Evolutionary conservation across 2,113 vertebrate genomes (phyloP), one percentile per base, ranked within the genome.

Genomic region (Oryzias melastigma): DNA sequence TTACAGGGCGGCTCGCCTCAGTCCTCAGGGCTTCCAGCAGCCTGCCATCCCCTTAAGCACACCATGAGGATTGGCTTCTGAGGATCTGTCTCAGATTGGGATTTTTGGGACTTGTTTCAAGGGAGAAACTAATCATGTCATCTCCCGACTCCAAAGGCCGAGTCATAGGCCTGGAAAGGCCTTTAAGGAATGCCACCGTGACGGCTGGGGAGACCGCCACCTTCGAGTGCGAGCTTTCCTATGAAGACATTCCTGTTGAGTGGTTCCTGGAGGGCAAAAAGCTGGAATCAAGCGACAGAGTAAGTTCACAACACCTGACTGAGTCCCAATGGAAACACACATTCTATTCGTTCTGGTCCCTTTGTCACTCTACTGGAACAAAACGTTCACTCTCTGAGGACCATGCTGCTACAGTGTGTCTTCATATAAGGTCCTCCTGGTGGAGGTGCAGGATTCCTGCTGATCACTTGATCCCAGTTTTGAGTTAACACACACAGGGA

Each of bases 151-250:
- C 85, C 75, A 92, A 95, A 99, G 97, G 95, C 67, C 96, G 97
- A 19, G 89, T 95, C 40, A 96, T 98, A 79, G 87, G 92, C 79
- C 90, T 98, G 65, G 71, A 89, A 63, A 90, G 92, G 82, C 94
- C 95, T 14, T 93, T 99, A 54, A 94, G 93, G 80, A 95, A 99
- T 80, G 94, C 95, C 75, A 94, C 94, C 0, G 95, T 99, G 77
- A 98, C 94, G 1, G 96, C 95, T 20, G 96, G 97, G 14, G 95
- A 99, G 85, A 95, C 95, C 0, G 97, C 97, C 85, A 97, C 95
- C 68, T 99, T 98, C 4, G 93, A 98, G 35, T 98, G 97, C 0
- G 97, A 99, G 83, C 94, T 98, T 47, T 98, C 97, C 3, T 99
- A 95, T 3, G 97, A 98, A 67, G 96, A 91, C 78, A 96, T 98